Base-by-base conservation (phyloP, 2,113 vertebrate species). In the Eolophus roseicapilla region DNA sequence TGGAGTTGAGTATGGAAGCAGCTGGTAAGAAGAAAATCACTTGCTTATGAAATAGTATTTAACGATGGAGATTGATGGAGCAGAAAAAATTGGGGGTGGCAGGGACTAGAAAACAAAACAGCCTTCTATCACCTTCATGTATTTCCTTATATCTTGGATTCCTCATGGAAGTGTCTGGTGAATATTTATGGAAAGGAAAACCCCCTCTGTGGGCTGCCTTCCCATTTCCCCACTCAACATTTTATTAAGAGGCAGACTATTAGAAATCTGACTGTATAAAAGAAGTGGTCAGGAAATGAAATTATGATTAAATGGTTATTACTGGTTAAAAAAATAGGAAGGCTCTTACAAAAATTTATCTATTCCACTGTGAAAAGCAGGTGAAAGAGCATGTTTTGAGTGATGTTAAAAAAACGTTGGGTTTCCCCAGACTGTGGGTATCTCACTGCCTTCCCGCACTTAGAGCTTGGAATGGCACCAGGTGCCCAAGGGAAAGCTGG, bases 31-130 rank as follows among this genome's bases (percentile, higher is more conserved):
- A 59, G 85, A 73, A 95, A 96, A 95, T 85, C 71, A 49, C 75
- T 93, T 93, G 59, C 92, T 92, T 94, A 79, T 94, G 67, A 86
- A 96, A 92, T 52, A 88, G 63, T 91, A 62, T 75, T 85, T 95
- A 94, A 81, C 79, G 49, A 86, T 47, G 82, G 85, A 77, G 65
- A 73, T n/a, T 80, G 83, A 93, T 78, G 62, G 83, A 65, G 81
- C 78, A 80, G 90, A 60, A 76, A 73, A 59, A 88, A 27, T 8
- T 13, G 33, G 64, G 65, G 79, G 25, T 70, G 91, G 76, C 31
- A 70, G 41, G 55, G 57, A 90, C 33, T 25, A 39, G 47, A 39
- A 67, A 67, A 86, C 39, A 60, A 52, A 59, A 3, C 46, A 77
- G 35, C 44, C 20, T 53, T 68, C 46, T 2, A 1, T 73, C 37